Conservation (phyloP, 2,113 vertebrate species). For the Passer domesticus region DNA sequence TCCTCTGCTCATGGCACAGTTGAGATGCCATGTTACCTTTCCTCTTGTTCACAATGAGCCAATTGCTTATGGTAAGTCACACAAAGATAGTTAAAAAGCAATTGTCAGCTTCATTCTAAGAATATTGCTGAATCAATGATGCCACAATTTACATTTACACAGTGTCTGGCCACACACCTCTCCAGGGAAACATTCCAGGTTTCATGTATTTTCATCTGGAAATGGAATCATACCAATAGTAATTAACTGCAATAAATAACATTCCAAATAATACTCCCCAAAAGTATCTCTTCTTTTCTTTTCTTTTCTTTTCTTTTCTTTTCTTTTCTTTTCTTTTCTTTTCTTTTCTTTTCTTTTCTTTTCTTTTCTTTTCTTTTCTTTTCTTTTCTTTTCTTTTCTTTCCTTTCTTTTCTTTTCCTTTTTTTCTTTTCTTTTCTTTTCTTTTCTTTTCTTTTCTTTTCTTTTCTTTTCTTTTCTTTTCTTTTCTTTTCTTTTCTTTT, state of each 20-base stretch:
- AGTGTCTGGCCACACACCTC: background rate
- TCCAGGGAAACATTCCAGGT: background rate
- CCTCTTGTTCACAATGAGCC: background rate
- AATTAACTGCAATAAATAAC: background rate
- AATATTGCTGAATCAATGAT: background rate
- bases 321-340: too few relatives aligned
- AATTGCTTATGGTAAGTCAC: background rate
- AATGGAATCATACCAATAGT: background rate
- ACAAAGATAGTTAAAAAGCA: background rate
- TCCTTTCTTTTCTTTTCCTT: too few relatives aligned
- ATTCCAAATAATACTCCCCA: background rate
- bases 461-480: accelerated
- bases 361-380: too few relatives aligned
- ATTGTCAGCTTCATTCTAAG: background rate
- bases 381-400: background rate
- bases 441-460: too few relatives aligned
- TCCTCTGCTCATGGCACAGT: background rate
- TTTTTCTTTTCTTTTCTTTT: background rate
- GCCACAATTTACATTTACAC: background rate
- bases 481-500: accelerated
- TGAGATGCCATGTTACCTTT: background rate
- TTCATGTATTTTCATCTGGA: background rate
- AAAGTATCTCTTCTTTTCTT: accelerated
- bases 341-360: background rate
- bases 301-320: background rate